Base-by-base conservation (phyloP, 37 sponge, comb jelly and placozoan genomes). In the Ianthella basta region DNA sequence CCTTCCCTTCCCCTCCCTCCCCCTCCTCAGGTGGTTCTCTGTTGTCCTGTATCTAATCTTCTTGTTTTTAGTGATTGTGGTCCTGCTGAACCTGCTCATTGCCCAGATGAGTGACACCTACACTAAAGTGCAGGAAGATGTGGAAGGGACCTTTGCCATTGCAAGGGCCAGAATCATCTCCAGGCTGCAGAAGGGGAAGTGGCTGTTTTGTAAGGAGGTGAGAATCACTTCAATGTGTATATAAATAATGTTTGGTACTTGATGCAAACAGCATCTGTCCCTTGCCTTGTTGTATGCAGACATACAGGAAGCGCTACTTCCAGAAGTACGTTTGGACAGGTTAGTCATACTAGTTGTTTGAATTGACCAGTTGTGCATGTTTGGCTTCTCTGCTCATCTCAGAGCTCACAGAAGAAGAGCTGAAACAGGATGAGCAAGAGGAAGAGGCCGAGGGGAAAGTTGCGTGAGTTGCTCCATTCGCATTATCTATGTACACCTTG, bases 101-200 rank as follows among this genome's bases (percentile, higher is more conserved):
- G 86, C 86, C 56, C 86, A 85, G 78, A 50, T 85, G 74, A 74
- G 77, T 75, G 86, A 85, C 78, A 75, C 86, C 33, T 85, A 85
- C 67, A 75, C 70, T 25, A 85, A 85, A 55, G 86, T 85, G 20
- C 86, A 85, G 86, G 57, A 56, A 29, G 86, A 85, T 39, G 86
- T 73, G 33, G 74, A 85, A 59, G 56, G 86, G 33, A 73, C 70
- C 56, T 53, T 85, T 75, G 86, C 70, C 29, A 32, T 85, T 25
- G 70, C 70, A 50, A 55, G 86, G 27, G 86, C 86, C 21, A 55
- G 60, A 25, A 78, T 77, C 60, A 36, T 85, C 15, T 77, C 77
- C 50, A 75, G 77, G n/a, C 55, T 85, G 18, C 74, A 85, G 59
- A 72, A 41, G 34, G 78, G 78, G n/a, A 44, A 44, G 8, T 44